phyloP scores from a whole-genome alignment of 2,888 invertebrate species.

The Eustalomyia histrio region DNA sequence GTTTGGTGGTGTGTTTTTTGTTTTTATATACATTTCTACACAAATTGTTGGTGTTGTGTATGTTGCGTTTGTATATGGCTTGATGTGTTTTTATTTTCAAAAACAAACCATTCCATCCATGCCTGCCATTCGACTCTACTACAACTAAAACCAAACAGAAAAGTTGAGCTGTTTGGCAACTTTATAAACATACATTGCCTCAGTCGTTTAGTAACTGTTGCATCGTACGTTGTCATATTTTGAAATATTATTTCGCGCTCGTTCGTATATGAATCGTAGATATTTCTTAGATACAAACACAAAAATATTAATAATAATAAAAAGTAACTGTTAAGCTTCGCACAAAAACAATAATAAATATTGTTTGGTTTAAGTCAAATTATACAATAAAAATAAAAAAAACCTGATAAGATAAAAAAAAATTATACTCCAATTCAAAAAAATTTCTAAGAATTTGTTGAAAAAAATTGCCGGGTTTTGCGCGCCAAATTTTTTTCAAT shows the following conservation, averaged over 20 bases:
- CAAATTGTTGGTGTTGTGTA: conserved; percentile 3
- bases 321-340: conserved; percentile 35
- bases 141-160: conserved; percentile 52
- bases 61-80: conserved; percentile 34
- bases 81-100: conserved; percentile 46
- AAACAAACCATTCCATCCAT: conserved; percentile 59
- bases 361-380: conserved; percentile 6
- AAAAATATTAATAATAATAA: conserved; percentile 3
- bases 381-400: conserved; percentile 13
- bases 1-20: conserved; percentile 34
- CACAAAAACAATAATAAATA: conserved; percentile 26
- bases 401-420: conserved; percentile 50
- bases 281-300: conserved; percentile 48
- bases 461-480: conserved; percentile 29
- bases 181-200: conserved; percentile 74
- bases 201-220: conserved; percentile 80
- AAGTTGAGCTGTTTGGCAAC: conserved; percentile 76
- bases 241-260: conserved; percentile 55
- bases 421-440: neutral
- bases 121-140: neutral
- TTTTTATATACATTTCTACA: neutral
- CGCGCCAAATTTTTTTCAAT: conserved; percentile 52
- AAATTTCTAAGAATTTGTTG: conserved; percentile 4
- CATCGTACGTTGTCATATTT: conserved; percentile 75
- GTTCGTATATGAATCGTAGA: conserved; percentile 42